These are phyloP conservation scores for Epinephelus moara DNA, from an alignment of 2,113 vertebrate species.

Conservation along the genomic window DNA sequence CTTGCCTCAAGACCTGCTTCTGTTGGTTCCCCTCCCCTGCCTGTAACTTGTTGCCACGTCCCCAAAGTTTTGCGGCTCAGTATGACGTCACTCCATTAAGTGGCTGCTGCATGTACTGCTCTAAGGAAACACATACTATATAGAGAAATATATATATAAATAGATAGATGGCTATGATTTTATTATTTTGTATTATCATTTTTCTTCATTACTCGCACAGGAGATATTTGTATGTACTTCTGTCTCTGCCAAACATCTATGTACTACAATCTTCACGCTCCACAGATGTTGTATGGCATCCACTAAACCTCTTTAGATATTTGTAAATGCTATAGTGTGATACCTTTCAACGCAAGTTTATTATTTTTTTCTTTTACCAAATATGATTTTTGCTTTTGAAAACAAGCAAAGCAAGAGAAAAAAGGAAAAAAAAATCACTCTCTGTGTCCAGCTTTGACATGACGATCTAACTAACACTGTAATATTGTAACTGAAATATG, in stretches of 20 bases:
- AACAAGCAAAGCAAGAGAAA: conserved; percentile 69
- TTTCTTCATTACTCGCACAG: conserved; percentile 82
- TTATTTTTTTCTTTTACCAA: conserved; percentile 63
- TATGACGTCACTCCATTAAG: conserved; percentile 85
- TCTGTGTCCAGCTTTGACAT: conserved; percentile 85
- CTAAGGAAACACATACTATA: conserved; percentile 87
- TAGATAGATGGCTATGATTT: conserved; percentile 87
- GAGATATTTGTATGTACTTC: conserved; percentile 84
- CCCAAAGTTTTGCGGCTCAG: conserved; percentile 80
- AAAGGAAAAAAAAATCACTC: conserved; percentile 54
- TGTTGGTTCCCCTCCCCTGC: conserved; percentile 75
- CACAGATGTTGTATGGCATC: conserved; percentile 81
- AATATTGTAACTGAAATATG: conserved; percentile 87
- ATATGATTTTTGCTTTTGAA: conserved; percentile 75
- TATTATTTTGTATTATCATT: conserved; percentile 84
- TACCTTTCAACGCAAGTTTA: conserved; percentile 79
- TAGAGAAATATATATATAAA: conserved; percentile 88
- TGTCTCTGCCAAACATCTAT: conserved; percentile 83
- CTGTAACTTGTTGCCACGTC: conserved; percentile 81
- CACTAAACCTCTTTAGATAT: conserved; percentile 84
- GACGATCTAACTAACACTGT: conserved; percentile 87
- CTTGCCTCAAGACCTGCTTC: conserved; percentile 69
- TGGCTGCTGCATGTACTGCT: conserved; percentile 89
- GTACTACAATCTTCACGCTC: conserved; percentile 77
- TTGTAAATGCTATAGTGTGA: conserved; percentile 88